A percentile compares a stretch with the other conserved stretches of the same genome.
Conservation (phyloP, 2,888 invertebrate species). For the Ormyrus rosae region DNA sequence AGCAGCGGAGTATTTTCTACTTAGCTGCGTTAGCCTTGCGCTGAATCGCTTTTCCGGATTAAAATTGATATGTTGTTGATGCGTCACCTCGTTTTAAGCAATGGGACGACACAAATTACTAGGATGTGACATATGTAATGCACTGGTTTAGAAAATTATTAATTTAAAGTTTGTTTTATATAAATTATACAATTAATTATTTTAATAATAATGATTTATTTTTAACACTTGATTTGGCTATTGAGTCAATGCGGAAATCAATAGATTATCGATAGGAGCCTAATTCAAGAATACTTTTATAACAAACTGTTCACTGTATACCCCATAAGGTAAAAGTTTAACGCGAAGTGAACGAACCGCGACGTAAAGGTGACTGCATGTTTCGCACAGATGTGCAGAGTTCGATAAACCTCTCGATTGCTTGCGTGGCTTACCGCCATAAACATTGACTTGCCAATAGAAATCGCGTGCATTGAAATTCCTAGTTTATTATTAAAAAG, state of each 20-base stretch:
- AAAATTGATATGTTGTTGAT: constrained; percentile 17
- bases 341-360: not conserved
- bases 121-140: not conserved
- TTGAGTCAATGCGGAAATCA: too few relatives aligned
- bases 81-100: constrained; percentile 21
- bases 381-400: not conserved
- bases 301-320: not conserved
- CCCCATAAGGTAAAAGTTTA: not conserved
- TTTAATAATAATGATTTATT: not conserved
- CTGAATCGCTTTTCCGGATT: constrained; percentile 41
- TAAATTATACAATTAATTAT: not conserved
- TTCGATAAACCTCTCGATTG: constrained; percentile 35
- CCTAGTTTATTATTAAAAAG: constrained; percentile 10
- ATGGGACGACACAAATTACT: constrained; percentile 13
- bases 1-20: constrained; percentile 23
- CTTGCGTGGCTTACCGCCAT: constrained; percentile 7
- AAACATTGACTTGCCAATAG: constrained; percentile 2
- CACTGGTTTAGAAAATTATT: not conserved
- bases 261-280: too few relatives aligned
- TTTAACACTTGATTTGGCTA: too few relatives aligned
- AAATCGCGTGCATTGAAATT: constrained; percentile 28
- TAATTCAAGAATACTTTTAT: too few relatives aligned
- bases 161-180: not conserved
- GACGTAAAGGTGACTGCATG: not conserved
- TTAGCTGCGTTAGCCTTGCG: constrained; percentile 27